Evolutionary conservation across 2,888 invertebrate genomes (phyloP).

Genomic region (Chorisops tibialis): DNA sequence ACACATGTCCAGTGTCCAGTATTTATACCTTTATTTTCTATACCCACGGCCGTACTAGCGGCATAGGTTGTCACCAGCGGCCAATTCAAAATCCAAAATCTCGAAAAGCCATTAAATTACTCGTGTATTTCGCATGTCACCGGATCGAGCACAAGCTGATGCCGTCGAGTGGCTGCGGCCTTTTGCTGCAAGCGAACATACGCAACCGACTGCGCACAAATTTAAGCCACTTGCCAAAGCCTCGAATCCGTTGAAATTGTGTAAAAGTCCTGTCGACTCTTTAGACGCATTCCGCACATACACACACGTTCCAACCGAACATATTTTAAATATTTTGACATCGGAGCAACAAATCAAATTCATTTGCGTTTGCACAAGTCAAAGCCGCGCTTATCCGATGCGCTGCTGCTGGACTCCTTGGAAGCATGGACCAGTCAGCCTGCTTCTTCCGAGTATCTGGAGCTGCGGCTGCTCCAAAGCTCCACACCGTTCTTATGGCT

Average conservation of each 20-base stretch:
- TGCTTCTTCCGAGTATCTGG: background rate
- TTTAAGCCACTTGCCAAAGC: constrained; percentile 8
- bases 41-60: too few relatives aligned
- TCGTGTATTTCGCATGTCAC: constrained; percentile 29
- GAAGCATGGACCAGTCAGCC: background rate
- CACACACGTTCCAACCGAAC: constrained; percentile 32
- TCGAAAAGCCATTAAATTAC: constrained; percentile 31
- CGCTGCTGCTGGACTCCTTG: background rate
- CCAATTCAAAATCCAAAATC: constrained; percentile 17
- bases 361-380: constrained; percentile 26
- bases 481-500: background rate
- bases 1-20: too few relatives aligned
- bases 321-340: constrained; percentile 35
- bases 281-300: constrained; percentile 33
- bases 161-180: constrained; percentile 1
- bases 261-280: constrained; percentile 33
- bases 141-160: constrained; percentile 24
- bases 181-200: constrained; percentile 10
- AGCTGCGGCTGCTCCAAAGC: background rate
- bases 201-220: constrained; percentile 10
- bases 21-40: too few relatives aligned
- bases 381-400: constrained; percentile 6
- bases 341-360: constrained; percentile 34
- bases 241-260: constrained; percentile 27
- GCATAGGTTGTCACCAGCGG: too few relatives aligned